Percentiles rank a stretch among this genome's conserved stretches.
Evolutionary conservation across 2,113 vertebrate genomes (phyloP).

Genomic region (Zosterops japonicus): DNA sequence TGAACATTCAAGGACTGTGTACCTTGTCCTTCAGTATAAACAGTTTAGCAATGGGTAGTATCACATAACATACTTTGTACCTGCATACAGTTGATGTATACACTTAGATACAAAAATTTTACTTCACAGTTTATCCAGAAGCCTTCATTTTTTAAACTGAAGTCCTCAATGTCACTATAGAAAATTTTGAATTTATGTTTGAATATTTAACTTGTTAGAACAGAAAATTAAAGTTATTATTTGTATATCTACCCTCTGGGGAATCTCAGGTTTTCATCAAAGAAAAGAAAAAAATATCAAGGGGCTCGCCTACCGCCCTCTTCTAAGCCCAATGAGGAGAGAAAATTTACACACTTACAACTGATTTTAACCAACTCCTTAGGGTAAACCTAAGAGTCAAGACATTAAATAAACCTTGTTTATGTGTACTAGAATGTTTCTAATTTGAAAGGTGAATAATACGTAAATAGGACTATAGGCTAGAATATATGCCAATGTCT

Average conservation of each 20-base stretch:
- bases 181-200: background rate
- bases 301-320: background rate
- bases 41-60: background rate
- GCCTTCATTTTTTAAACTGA: background rate
- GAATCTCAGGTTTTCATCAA: background rate
- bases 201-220: background rate
- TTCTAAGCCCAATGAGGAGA: background rate
- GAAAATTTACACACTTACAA: background rate
- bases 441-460: background rate
- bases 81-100: background rate
- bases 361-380: background rate
- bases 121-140: background rate
- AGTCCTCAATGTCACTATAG: background rate
- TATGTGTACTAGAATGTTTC: background rate
- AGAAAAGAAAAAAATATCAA: background rate
- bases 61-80: background rate
- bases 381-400: background rate
- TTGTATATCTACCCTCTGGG: background rate
- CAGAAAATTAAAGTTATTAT: background rate
- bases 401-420: background rate
- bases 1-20: constrained; percentile 3
- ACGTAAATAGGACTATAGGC: background rate
- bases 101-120: background rate
- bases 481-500: background rate
- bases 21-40: constrained; percentile 4